Percentiles rank a stretch among this genome's conserved stretches.
Evolutionary conservation across 2,888 invertebrate genomes (phyloP).

Genomic region (Stratiomys singularior): DNA sequence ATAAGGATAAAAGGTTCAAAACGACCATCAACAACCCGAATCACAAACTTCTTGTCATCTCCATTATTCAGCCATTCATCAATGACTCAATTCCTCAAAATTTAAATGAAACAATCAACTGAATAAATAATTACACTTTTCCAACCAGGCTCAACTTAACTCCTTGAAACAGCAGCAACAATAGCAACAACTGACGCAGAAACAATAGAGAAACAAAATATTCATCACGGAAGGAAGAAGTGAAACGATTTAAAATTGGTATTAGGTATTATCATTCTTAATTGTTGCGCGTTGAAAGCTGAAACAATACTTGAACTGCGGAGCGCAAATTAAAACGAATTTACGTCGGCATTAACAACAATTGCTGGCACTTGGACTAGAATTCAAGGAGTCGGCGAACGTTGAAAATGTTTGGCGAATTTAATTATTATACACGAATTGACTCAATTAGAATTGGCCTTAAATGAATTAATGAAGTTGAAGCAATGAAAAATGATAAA

Average conservation of each 20-base stretch:
- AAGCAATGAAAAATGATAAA: neutral
- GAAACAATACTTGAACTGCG: neutral
- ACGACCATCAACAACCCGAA: too few species aligned
- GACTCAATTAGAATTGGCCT: conserved; percentile 1
- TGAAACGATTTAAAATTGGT: neutral
- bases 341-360: neutral
- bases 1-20: too few species aligned
- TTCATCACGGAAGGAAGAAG: neutral
- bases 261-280: conserved; percentile 20
- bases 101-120: conserved; percentile 6
- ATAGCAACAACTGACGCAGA: neutral
- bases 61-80: neutral
- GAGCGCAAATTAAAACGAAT: neutral
- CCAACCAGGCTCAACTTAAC: neutral
- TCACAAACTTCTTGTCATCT: too few species aligned
- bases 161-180: too few species aligned
- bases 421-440: conserved; percentile 15
- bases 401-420: neutral
- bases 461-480: conserved; percentile 10
- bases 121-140: neutral
- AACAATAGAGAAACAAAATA: neutral
- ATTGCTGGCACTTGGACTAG: neutral
- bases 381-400: neutral
- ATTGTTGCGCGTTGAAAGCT: conserved; percentile 2
- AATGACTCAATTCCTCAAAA: neutral